Evolutionary conservation across 2,797 vertebrate species (phyloP), one percentile per base, ranked within the genome.

Genomic region (Propithecus deckenii): DNA sequence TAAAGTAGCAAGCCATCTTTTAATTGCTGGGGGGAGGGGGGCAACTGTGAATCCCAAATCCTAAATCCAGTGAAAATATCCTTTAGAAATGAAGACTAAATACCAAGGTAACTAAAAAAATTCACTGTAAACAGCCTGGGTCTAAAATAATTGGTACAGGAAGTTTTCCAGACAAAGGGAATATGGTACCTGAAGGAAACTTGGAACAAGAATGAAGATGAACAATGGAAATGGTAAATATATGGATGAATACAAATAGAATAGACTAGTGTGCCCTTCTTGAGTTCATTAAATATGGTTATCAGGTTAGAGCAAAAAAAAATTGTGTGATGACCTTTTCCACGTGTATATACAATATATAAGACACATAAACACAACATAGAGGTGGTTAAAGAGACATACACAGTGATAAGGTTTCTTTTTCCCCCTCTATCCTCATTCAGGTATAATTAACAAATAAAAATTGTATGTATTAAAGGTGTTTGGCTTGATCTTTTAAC

Each of bases 1-100:
- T 2, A 35, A 59, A 59, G 2, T 0, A 50, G 6, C 4, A 5
- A 8, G 7, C 0, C 0, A 4, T 65, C 79, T 57, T 43, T 52
- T 59, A 72, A 75, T n/a, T 59, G 22, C 25, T 80, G 17, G 43
- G 43, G 7, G 7, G 43, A 8, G 43, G 43, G 7, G 43, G 43
- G 43, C 50, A 50, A 32, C 1, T 30, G 22, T 50, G 32, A 48
- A 69, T 32, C 1, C 3, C 32, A 55, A 95, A 59, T 80, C 76
- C 30, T 30, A 50, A 55, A 23, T 76, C 48, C 59, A 38, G 4
- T 38, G 50, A 74, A 83, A 79, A 18, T 12, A n/a, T 30, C 17
- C 23, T 67, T 74, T 61, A 89, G 48, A 83, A 43, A 74, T 35
- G 13, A 76, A 78, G 30, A 15, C 6, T 13, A 92, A 79, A 87